Conservation (phyloP, 2,113 vertebrate species). For the Amphiprion ocellaris region DNA sequence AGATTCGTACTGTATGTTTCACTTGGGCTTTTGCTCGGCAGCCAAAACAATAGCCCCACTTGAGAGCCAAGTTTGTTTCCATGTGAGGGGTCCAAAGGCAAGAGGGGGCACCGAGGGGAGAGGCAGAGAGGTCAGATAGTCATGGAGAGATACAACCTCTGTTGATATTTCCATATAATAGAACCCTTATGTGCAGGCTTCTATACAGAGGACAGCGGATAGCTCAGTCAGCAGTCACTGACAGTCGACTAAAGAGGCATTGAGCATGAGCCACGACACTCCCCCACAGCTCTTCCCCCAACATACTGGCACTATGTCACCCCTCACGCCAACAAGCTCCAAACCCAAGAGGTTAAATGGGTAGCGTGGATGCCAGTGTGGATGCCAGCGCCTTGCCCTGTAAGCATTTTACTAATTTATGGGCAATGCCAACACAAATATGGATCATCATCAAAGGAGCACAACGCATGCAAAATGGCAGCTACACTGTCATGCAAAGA, state of each 20-base stretch:
- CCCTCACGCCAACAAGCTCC: constrained; percentile 31
- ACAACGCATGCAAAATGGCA: neutral
- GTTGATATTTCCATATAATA: constrained; percentile 70
- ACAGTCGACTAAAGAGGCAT: constrained; percentile 58
- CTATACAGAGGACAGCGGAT: constrained; percentile 46
- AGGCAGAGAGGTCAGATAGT: constrained; percentile 55
- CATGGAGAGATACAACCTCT: constrained; percentile 44
- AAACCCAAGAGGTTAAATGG: constrained; percentile 55
- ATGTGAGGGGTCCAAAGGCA: constrained; percentile 63
- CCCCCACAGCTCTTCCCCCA: neutral
- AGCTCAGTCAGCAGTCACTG: constrained; percentile 49
- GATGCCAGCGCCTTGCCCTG: constrained; percentile 21
- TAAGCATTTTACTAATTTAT: constrained; percentile 33
- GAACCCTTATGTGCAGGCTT: constrained; percentile 56
- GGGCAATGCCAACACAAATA: constrained; percentile 46
- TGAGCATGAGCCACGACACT: constrained; percentile 22
- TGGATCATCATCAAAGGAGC: constrained; percentile 19
- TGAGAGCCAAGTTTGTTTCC: constrained; percentile 71
- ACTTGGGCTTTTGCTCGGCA: constrained; percentile 72
- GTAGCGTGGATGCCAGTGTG: constrained; percentile 22
- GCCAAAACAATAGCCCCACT: constrained; percentile 73
- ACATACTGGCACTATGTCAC: constrained; percentile 27
- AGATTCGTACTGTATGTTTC: constrained; percentile 75
- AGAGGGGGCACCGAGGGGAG: constrained; percentile 18
- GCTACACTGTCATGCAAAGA: neutral